Conservation (phyloP, 1,140 invertebrate genomes). For the Octopus bimaculoides region DNA sequence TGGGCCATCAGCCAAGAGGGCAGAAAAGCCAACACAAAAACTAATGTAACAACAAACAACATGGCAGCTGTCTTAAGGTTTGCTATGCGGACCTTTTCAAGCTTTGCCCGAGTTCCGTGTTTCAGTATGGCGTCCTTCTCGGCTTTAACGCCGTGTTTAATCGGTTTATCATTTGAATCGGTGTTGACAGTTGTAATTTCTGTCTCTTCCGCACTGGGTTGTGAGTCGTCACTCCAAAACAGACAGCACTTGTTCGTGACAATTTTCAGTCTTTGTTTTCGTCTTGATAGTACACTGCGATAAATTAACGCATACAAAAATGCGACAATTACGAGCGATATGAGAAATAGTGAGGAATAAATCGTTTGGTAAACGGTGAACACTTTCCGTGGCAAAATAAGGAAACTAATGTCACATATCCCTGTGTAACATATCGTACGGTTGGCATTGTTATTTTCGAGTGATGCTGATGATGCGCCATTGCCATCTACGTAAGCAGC, state of each 20-base stretch:
- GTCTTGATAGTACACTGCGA: constrained; percentile 30
- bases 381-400: constrained; percentile 9
- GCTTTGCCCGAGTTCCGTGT: constrained; percentile 30
- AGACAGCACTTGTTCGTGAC: constrained; percentile 27
- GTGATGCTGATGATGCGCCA: neutral
- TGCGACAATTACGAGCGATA: constrained; percentile 37
- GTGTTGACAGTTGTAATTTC: constrained; percentile 14
- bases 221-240: constrained; percentile 23
- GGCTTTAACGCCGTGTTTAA: constrained; percentile 17
- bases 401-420: neutral
- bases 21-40: constrained; percentile 49
- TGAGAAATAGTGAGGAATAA: constrained; percentile 35
- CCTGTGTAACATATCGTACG: neutral
- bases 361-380: constrained; percentile 31
- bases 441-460: neutral
- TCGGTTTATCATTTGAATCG: neutral
- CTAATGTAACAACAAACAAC: constrained; percentile 50
- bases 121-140: constrained; percentile 32
- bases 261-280: constrained; percentile 31
- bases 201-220: constrained; percentile 17
- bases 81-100: constrained; percentile 38
- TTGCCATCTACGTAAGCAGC: neutral
- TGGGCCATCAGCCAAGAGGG: constrained; percentile 49
- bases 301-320: constrained; percentile 41
- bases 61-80: constrained; percentile 54